Base-by-base conservation (phyloP, 2,113 vertebrate species). In the Pituophis catenifer region DNA sequence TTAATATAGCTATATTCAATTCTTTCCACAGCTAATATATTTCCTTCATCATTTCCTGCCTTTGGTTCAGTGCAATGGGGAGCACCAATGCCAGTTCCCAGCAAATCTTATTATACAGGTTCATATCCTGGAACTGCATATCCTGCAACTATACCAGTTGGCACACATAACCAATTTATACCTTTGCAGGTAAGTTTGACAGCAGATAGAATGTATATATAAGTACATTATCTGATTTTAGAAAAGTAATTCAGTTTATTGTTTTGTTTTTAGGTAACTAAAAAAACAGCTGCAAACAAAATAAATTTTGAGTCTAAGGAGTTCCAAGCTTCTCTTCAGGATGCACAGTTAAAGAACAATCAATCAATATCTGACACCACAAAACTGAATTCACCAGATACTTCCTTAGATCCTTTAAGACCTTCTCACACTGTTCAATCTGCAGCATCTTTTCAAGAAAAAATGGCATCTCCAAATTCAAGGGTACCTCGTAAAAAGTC, bases 81-180 rank as follows among this genome's bases (percentile, higher is more conserved):
- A 91, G 58, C 98, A 96, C 89, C 98, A 94, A 88, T 98, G 96
- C 96, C 97, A 59, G 86, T 96, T 93, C 97, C 98, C 92, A 97
- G 96, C 58, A 98, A 98, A 91, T 95, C 97, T 23, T 99, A 98
- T 95, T 99, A 97, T 85, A 97, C 98, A 12, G 97, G 98, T 88
- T 96, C 98, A 6, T 99, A 98, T 92, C 97, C 99, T 3, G 98
- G 98, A 21, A 96, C 95, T 9, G 85, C 97, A 58, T 97, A 96
- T 8, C 94, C 98, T 90, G 94, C 97, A 85, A 53, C 97, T 1
- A 5, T 98, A 62, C 97, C 98, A 81, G 96, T 98, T 53, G 98
- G 98, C 89, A 98, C 98, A 65, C 99, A 99, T 97, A 99, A 98
- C 97, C 99, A 99, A 97, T 99, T 99, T 96, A 98, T 99, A 96